These are phyloP conservation scores for Agonopterix heracliana DNA, from an alignment of 2,888 invertebrate species.

Conservation along the genomic window DNA sequence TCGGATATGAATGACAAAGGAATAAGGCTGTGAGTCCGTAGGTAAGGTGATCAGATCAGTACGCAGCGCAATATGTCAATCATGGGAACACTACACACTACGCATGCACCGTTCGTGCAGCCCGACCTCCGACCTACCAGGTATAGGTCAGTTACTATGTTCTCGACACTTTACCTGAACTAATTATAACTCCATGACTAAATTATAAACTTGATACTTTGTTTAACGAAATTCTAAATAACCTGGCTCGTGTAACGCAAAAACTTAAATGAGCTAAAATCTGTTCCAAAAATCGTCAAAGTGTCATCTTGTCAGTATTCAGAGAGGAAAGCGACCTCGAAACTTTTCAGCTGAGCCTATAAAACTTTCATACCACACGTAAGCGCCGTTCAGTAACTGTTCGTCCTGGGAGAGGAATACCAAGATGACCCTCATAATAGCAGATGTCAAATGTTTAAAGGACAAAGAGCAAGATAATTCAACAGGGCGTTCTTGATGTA, in stretches of 20 bases:
- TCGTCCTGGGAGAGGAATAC: neutral
- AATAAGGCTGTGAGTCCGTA: conserved; percentile 8
- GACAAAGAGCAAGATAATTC: conserved; percentile 40
- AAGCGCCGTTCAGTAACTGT: neutral
- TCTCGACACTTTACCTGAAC: conserved; percentile 19
- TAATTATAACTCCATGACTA: conserved; percentile 2
- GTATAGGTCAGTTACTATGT: conserved; percentile 60
- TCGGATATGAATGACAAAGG: neutral
- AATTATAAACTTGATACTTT: too few relatives aligned
- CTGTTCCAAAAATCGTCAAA: conserved; percentile 6
- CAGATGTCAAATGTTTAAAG: conserved; percentile 25
- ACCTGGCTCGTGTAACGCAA: too few relatives aligned
- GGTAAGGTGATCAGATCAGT: conserved; percentile 36
- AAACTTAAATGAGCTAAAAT: neutral
- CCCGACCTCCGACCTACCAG: conserved; percentile 29
- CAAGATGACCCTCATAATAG: conserved; percentile 7
- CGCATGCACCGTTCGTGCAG: conserved; percentile 44
- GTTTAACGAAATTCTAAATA: too few relatives aligned
- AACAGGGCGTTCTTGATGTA: conserved; percentile 40
- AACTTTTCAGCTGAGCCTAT: conserved; percentile 19
- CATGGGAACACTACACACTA: conserved; percentile 34
- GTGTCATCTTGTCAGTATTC: conserved; percentile 12
- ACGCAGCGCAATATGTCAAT: conserved; percentile 42
- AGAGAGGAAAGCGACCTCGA: conserved; percentile 16
- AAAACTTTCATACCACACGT: conserved; percentile 17